Evolutionary conservation across 2,888 invertebrate species (phyloP).

Genomic region (Halictus ligatus): DNA sequence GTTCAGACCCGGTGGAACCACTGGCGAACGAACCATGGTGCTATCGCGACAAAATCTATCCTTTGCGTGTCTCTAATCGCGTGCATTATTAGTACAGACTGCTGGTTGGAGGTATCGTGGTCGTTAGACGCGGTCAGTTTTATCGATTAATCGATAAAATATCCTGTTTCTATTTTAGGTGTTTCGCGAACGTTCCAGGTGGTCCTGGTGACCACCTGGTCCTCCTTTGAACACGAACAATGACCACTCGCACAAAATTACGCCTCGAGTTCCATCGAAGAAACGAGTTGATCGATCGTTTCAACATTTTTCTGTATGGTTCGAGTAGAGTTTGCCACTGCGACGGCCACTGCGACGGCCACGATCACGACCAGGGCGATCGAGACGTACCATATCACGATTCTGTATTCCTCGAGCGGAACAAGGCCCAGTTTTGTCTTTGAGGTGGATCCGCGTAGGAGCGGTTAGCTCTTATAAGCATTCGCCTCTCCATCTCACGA

Average conservation of each 20-base stretch:
- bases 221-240: background rate
- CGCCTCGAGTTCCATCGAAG: background rate
- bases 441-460: conserved; percentile 35
- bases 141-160: conserved; percentile 71
- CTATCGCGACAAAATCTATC: conserved; percentile 37
- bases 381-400: conserved; percentile 12
- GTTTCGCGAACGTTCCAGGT: background rate
- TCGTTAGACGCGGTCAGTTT: conserved; percentile 63
- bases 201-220: too few species aligned
- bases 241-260: background rate
- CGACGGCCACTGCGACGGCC: background rate
- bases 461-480: conserved; percentile 24
- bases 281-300: background rate
- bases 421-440: conserved; percentile 41
- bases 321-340: background rate
- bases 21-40: background rate
- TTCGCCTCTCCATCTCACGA: conserved; percentile 38
- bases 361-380: background rate
- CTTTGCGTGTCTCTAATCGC: conserved; percentile 67
- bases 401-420: conserved; percentile 37
- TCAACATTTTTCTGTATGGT: background rate
- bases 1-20: background rate
- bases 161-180: background rate
- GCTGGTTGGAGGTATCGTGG: conserved; percentile 38
- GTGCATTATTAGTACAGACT: conserved; percentile 43